phyloP scores from a whole-genome alignment of 2,113 vertebrate genomes.

The Mixornis gularis region DNA sequence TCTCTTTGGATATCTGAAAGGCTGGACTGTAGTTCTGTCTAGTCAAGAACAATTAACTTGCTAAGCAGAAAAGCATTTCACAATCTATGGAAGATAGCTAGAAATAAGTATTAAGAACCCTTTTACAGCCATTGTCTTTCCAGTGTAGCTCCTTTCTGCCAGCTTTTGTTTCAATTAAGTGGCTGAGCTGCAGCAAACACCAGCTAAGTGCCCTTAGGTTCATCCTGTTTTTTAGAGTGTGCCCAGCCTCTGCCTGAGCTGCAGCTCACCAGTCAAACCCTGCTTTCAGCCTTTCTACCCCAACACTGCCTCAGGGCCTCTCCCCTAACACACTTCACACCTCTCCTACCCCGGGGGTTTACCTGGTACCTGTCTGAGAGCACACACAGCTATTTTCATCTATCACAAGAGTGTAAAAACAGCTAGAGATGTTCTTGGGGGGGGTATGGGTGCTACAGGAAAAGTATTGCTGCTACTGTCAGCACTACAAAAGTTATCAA shows the following conservation, averaged over 20 bases:
- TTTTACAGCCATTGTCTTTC: not conserved
- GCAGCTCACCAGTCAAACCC: not conserved
- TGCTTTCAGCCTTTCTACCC: not conserved
- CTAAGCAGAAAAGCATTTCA: not conserved
- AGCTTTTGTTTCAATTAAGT: not conserved
- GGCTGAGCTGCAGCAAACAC: not conserved
- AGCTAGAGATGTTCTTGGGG: fast-evolving
- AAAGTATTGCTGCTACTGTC: not conserved
- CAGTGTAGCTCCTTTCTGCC: not conserved
- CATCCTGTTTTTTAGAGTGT: not conserved
- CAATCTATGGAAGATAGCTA: fast-evolving
- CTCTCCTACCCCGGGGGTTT: not conserved
- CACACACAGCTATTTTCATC: not conserved
- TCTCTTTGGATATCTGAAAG: not conserved
- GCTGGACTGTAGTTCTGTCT: not conserved
- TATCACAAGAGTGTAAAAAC: not conserved
- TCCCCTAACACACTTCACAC: not conserved
- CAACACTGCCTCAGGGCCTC: not conserved
- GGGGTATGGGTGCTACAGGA: fast-evolving
- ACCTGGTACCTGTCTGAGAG: not conserved
- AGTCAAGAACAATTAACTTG: not conserved
- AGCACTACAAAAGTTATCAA: not conserved
- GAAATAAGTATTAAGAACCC: not conserved
- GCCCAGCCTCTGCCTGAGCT: not conserved
- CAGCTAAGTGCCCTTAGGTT: not conserved